Percentiles rank a stretch among this genome's conserved stretches.
Conservation (phyloP, 2,113 vertebrate genomes). For the Atrichornis clamosus region DNA sequence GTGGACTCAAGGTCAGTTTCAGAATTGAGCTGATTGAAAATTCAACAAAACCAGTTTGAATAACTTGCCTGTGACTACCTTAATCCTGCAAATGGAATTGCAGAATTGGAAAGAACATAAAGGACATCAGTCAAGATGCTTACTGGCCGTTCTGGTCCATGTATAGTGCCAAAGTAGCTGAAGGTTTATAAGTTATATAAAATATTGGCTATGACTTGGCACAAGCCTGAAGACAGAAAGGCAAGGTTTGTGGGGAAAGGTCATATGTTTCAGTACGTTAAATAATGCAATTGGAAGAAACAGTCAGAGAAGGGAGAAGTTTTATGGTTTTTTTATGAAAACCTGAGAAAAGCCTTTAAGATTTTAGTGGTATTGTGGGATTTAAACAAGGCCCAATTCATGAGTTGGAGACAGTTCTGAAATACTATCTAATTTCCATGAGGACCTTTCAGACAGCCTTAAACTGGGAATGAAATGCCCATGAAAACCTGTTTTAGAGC, state of each 20-base stretch:
- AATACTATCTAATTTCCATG: neutral
- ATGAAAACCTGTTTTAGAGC: neutral
- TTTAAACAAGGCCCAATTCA: neutral
- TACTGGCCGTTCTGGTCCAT: neutral
- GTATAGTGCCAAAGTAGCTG: neutral
- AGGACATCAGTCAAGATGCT: neutral
- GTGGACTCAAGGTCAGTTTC: neutral
- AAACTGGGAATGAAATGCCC: neutral
- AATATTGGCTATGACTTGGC: neutral
- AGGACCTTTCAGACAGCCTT: neutral
- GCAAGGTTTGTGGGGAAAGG: neutral
- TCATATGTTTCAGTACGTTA: neutral
- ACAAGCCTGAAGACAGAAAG: neutral
- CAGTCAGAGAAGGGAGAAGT: neutral
- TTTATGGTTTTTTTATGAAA: neutral
- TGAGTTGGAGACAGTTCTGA: neutral
- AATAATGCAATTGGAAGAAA: neutral
- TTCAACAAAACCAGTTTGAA: neutral
- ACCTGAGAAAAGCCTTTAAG: neutral
- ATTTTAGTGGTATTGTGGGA: neutral
- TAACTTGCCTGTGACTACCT: neutral
- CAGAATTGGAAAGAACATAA: neutral
- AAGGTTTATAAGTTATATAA: neutral
- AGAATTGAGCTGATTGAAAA: neutral
- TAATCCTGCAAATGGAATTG: neutral